Conservation (phyloP, 2,797 vertebrate species). For the Benthosema pterotum region DNA sequence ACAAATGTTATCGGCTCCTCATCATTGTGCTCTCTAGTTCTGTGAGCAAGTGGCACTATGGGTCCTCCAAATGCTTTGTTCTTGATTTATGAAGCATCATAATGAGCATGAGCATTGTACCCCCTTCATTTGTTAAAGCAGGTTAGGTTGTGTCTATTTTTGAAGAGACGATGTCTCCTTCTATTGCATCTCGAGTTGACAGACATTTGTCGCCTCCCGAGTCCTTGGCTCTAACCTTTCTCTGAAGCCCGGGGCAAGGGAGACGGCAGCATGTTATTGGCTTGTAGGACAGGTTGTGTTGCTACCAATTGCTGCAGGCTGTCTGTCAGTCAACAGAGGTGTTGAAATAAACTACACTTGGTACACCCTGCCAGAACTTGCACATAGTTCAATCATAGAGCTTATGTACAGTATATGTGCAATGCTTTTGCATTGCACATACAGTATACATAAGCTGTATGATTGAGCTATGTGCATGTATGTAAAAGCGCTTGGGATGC, state of each 20-base stretch:
- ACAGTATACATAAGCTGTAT: too few species aligned
- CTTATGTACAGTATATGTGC: too few species aligned
- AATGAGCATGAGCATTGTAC: too few species aligned
- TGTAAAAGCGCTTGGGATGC: too few species aligned
- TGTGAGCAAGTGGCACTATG: too few species aligned
- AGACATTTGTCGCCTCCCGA: constrained; percentile 15
- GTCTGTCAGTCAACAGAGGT: constrained; percentile 4
- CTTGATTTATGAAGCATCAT: too few species aligned
- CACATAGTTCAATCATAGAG: background rate
- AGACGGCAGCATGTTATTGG: constrained; percentile 7
- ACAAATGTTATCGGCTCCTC: too few species aligned
- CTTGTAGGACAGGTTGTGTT: constrained; percentile 12
- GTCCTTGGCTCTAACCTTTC: constrained; percentile 11
- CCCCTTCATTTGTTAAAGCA: background rate
- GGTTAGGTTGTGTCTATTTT: background rate
- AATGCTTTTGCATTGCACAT: too few species aligned
- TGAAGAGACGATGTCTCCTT: constrained; percentile 4
- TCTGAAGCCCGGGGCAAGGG: background rate
- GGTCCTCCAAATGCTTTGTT: too few species aligned
- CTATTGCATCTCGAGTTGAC: constrained; percentile 8
- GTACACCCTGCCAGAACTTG: background rate
- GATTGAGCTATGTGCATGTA: too few species aligned
- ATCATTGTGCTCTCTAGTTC: too few species aligned
- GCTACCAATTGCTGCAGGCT: constrained; percentile 4
- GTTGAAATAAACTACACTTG: background rate